Base-by-base conservation (phyloP, 2,888 invertebrate genomes). In the Eucera pruinosa region DNA sequence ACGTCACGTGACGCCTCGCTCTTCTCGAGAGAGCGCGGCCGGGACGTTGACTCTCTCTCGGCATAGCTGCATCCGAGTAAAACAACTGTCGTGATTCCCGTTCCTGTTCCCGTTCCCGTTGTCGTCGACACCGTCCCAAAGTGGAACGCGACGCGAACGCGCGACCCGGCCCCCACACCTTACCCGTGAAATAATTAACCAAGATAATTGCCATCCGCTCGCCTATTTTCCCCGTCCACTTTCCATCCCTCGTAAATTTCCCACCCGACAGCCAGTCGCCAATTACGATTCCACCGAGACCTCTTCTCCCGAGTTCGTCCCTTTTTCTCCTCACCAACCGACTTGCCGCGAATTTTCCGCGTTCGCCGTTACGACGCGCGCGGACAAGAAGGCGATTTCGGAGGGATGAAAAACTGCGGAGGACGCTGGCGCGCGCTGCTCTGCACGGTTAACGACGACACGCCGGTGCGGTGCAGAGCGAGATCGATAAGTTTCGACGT, bases 41-140 rank as follows among this genome's bases (percentile, higher is more conserved):
- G 47, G 64, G 66, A 58, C 66, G 45, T 71, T 73, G 71, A 80
- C 76, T 78, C 74, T 33, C 72, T 73, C 74, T 33, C 41, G 39
- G 7, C 27, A 13, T 33, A 25, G 52, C 57, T 30, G 68, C 41
- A 6, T 58, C 43, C 72, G 61, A 68, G 41, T 25, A 57, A 69
- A 69, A 68, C 55, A 62, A 69, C 55, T 45, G 9, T 57, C 57
- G 41, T n/a, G n/a, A n/a, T n/a, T n/a, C n/a, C n/a, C n/a, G n/a
- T n/a, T n/a, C n/a, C n/a, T n/a, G n/a, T n/a, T n/a, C n/a, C n/a
- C n/a, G n/a, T n/a, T n/a, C n/a, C n/a, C n/a, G 55, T 15, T 25
- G 23, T 20, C 9, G 45, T 20, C 23, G 23, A 43, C 50, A 13
- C 3, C 36, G 50, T 57, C 33, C 55, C 33, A 52, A 66, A 72